phyloP scores from a whole-genome alignment of 1,140 invertebrate species.

The Scaptodrosophila lebanonensis region DNA sequence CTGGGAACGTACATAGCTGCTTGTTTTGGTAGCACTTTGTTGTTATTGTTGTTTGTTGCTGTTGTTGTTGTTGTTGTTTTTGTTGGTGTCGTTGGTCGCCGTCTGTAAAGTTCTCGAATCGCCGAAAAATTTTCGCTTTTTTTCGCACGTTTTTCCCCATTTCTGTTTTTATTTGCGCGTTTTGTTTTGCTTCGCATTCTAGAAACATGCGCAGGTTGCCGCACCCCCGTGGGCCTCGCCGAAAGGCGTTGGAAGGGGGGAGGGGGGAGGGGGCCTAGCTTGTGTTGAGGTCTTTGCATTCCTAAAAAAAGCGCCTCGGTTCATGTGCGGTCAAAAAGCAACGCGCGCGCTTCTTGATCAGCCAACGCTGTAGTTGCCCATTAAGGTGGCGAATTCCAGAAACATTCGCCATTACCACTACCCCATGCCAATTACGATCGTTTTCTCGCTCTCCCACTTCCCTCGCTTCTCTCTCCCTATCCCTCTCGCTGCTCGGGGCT shows the following conservation, averaged over 20 bases:
- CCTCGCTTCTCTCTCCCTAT: too few species aligned
- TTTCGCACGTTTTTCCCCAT: conserved; percentile 44
- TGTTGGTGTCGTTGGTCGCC: too few species aligned
- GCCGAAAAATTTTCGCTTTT: conserved; percentile 32
- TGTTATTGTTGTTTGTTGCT: conserved; percentile 37
- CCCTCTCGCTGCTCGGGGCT: too few species aligned
- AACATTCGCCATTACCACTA: too few species aligned
- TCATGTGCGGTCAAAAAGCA: conserved; percentile 43
- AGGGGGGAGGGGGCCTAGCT: neutral
- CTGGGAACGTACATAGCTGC: conserved; percentile 65
- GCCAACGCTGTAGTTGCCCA: conserved; percentile 3
- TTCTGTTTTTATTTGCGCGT: conserved; percentile 54
- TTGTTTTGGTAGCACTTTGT: conserved; percentile 36
- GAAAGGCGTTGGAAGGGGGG: neutral
- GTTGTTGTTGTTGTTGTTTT: too few species aligned
- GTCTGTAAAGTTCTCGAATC: conserved; percentile 32
- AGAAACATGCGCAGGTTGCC: conserved; percentile 1
- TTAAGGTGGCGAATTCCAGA: conserved; percentile 32
- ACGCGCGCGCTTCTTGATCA: neutral
- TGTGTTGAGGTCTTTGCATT: conserved; percentile 3
- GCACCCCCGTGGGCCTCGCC: conserved; percentile 7
- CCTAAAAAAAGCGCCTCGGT: conserved; percentile 14
- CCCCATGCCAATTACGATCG: too few species aligned
- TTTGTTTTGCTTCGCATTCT: conserved; percentile 63
- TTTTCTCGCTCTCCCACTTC: too few species aligned